Evolutionary conservation across 1,140 invertebrate species (phyloP), one percentile per base, ranked within the genome.

Genomic region (Heterodera schachtii): DNA sequence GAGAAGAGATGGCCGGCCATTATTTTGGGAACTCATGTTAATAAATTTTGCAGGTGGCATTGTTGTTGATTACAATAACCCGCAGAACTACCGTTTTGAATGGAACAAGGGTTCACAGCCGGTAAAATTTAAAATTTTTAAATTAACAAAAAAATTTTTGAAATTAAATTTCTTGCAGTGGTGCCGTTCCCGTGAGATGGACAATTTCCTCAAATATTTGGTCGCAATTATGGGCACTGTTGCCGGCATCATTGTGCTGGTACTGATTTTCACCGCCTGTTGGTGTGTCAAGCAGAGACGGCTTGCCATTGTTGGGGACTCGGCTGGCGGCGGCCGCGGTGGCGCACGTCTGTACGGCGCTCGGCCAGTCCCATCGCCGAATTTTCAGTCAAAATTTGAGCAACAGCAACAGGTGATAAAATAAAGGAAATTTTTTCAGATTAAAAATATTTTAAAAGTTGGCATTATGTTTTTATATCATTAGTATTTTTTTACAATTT

Each of bases 131-230:
- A 19, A 13, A 64, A 5, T 19, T 16, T 60, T 19, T 11, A 78
- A 49, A 75, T 41, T 41, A 7, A 19, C 6, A 41, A 21, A 52
- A 64, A 52, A n/a, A 0, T 60, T n/a, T 3, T 78, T 78, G 74
- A 81, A 82, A 73, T 60, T 82, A 16, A 82, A 86, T 31, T 31
- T 13, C 19, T 2, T 13, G 13, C 13, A 64, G 60, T 89, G 88
- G 88, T 89, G 88, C 67, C 77, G 88, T 73, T 89, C 89, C 8
- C 67, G 89, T 41, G 88, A 89, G 80, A 89, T 88, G 86, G 88
- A 89, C 64, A 89, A 89, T 76, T 90, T 84, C 86, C 81, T 89
- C 81, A 89, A 88, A 69, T 89, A 85, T 80, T 69, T 89, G 79
- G 83, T 86, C 5, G 86, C 83, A 41, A 86, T 89, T 71, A 80